Conservation (phyloP, 2,113 vertebrate genomes). For the Sardina pilchardus region DNA sequence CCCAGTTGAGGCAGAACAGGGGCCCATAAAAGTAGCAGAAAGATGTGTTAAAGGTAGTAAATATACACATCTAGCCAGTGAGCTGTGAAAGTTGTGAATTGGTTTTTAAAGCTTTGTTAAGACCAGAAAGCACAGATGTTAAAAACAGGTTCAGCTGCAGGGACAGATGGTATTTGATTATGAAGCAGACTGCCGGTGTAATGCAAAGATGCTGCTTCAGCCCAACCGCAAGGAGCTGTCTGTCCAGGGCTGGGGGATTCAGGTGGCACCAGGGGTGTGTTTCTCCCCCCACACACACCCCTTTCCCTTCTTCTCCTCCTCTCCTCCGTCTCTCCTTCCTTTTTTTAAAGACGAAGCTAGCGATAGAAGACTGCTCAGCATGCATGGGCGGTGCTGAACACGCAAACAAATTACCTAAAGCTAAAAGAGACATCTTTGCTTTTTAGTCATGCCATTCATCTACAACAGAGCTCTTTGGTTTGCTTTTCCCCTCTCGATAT, state of each 20-base stretch:
- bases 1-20: conserved; percentile 60
- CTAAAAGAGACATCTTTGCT: conserved; percentile 19
- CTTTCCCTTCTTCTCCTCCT: conserved; percentile 31
- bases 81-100: conserved; percentile 93
- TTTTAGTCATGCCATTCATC: conserved; percentile 1
- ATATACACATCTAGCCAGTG: conserved; percentile 86
- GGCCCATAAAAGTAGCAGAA: conserved; percentile 69
- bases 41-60: conserved; percentile 80
- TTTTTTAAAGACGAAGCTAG: conserved; percentile 41
- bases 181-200: conserved; percentile 98
- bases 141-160: conserved; percentile 99
- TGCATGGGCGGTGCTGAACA: neutral
- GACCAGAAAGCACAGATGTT: conserved; percentile 99
- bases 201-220: conserved; percentile 91
- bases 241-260: conserved; percentile 65
- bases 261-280: conserved; percentile 79
- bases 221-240: conserved; percentile 86
- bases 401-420: conserved; percentile 11
- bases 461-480: neutral
- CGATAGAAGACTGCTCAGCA: conserved; percentile 33
- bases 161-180: conserved; percentile 99
- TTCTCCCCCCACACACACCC: neutral
- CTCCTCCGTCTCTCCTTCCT: neutral
- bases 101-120: conserved; percentile 99
- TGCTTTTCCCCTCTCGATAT: neutral